A percentile compares a stretch with the other conserved stretches of the same genome.
Conservation (phyloP, 2,797 vertebrate species). For the Dicrostonyx torquatus region DNA sequence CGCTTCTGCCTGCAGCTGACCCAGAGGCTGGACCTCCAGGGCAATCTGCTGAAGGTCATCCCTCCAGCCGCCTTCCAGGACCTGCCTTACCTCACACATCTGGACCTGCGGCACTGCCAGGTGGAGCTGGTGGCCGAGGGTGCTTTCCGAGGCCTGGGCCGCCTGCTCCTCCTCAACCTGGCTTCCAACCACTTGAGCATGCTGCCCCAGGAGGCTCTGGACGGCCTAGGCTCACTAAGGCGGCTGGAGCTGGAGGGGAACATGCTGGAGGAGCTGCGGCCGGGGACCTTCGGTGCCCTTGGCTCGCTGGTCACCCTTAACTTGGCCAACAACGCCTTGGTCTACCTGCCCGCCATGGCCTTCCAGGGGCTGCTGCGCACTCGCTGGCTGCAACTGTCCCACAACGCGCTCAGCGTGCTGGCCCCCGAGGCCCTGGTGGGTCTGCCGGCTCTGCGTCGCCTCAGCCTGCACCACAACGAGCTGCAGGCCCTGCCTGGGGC, state of each 20-base stretch:
- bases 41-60: constrained; percentile 90
- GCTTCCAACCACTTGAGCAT: constrained; percentile 91
- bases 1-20: constrained; percentile 88
- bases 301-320: constrained; percentile 92
- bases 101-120: constrained; percentile 92
- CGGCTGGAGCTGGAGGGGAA: constrained; percentile 92
- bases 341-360: constrained; percentile 95
- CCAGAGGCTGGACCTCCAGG: constrained; percentile 91
- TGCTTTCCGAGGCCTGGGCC: constrained; percentile 93
- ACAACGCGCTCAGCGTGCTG: constrained; percentile 94
- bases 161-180: constrained; percentile 93
- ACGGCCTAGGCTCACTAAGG: constrained; percentile 92
- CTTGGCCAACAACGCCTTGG: constrained; percentile 92
- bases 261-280: constrained; percentile 93
- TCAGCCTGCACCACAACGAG: constrained; percentile 95
- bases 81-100: constrained; percentile 92
- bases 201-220: constrained; percentile 96
- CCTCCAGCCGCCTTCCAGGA: constrained; percentile 87
- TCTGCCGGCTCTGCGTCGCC: constrained; percentile 90
- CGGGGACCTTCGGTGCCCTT: constrained; percentile 92
- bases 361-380: constrained; percentile 95
- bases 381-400: constrained; percentile 93
- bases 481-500: constrained; percentile 93
- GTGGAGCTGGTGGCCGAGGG: constrained; percentile 92
- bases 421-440: constrained; percentile 92